A percentile compares a stretch with the other conserved stretches of the same genome.
These are phyloP conservation scores for Syngnathoides biaculeatus DNA, from an alignment of 2,113 vertebrate genomes.

Conservation along the genomic window DNA sequence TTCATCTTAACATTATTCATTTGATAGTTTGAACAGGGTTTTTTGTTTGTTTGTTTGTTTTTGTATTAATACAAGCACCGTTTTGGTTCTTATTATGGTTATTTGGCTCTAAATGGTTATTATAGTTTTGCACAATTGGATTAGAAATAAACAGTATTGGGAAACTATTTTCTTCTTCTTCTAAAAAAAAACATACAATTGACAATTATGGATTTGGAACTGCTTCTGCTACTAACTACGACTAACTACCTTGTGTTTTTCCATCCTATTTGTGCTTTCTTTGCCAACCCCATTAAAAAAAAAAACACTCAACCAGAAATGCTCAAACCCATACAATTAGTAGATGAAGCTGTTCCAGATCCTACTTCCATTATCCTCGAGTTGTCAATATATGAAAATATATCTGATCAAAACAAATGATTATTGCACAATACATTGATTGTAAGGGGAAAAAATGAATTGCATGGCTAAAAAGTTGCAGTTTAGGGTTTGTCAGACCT, in stretches of 20 bases:
- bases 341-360: slow-evolving; percentile 82
- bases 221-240: slow-evolving; percentile 64
- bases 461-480: slow-evolving; percentile 99
- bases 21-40: background rate
- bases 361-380: slow-evolving; percentile 62
- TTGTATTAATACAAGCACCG: slow-evolving; percentile 44
- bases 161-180: slow-evolving; percentile 35
- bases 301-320: background rate
- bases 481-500: slow-evolving; percentile 99
- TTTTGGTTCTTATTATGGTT: slow-evolving; percentile 36
- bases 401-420: slow-evolving; percentile 49
- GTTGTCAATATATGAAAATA: slow-evolving; percentile 53
- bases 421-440: slow-evolving; percentile 51
- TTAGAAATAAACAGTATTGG: slow-evolving; percentile 53
- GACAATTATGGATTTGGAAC: slow-evolving; percentile 78
- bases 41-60: slow-evolving; percentile 35
- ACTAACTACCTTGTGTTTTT: slow-evolving; percentile 59
- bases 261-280: background rate
- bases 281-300: background rate
- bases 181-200: slow-evolving; percentile 54
- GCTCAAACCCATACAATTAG: slow-evolving; percentile 61
- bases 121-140: slow-evolving; percentile 66
- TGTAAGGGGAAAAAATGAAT: slow-evolving; percentile 65
- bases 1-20: slow-evolving; percentile 61
- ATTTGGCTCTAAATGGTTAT: slow-evolving; percentile 56